A percentile compares a stretch with the other conserved stretches of the same genome.
Conservation (phyloP, 1,140 invertebrate species). For the Lithobius niger region DNA sequence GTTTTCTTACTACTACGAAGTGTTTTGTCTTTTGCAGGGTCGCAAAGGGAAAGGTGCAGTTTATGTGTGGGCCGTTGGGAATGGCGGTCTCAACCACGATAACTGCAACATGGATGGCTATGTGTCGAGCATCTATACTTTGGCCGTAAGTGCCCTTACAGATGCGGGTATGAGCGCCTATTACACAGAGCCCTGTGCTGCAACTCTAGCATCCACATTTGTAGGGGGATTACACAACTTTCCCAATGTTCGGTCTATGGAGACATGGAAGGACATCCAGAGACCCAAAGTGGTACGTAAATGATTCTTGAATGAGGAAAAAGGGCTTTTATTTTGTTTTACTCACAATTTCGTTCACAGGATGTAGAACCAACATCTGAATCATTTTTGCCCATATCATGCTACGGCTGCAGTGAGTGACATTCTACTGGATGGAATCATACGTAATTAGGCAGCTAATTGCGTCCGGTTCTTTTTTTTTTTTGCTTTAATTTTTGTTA, state of each 20-base stretch:
- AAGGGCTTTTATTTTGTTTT: neutral
- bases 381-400: no score
- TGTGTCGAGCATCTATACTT: constrained; percentile 30
- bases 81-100: constrained; percentile 33
- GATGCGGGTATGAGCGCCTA: constrained; percentile 28
- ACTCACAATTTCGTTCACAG: no score
- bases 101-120: constrained; percentile 37
- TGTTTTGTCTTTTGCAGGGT: constrained; percentile 26
- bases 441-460: no score
- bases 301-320: constrained; percentile 15
- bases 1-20: no score
- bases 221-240: constrained; percentile 25
- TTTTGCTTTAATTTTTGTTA: no score
- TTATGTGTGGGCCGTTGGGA: constrained; percentile 38
- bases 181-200: constrained; percentile 33
- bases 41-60: constrained; percentile 31
- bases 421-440: no score
- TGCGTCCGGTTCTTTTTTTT: no score
- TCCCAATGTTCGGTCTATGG: constrained; percentile 12
- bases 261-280: neutral
- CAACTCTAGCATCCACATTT: constrained; percentile 33
- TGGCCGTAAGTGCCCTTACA: constrained; percentile 31
- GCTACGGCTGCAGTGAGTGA: no score
- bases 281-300: constrained; percentile 17
- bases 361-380: no score